Percentiles rank a stretch among this genome's conserved stretches.
These are phyloP conservation scores for Cryptocephalus primarius DNA, from an alignment of 2,888 invertebrate genomes.

Conservation along the genomic window DNA sequence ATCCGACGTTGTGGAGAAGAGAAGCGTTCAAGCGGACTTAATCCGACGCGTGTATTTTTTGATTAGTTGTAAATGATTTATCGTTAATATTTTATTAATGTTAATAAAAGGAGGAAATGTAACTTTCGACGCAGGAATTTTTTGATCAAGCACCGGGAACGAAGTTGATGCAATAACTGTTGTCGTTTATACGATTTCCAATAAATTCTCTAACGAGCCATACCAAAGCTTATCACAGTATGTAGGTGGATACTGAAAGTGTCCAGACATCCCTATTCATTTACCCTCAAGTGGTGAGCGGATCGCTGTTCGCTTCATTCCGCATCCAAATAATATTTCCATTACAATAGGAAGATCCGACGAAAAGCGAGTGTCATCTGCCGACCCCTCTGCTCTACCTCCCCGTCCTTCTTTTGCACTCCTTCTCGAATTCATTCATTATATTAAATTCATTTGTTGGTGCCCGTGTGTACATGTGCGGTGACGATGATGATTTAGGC, in stretches of 20 bases:
- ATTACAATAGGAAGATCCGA: conserved; percentile 17
- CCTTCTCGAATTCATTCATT: conserved; percentile 8
- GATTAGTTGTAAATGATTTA: no score
- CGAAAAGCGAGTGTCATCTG: conserved; percentile 16
- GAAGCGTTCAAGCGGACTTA: conserved; percentile 17
- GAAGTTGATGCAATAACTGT: not conserved
- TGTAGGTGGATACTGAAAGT: conserved; percentile 7
- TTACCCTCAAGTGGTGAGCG: conserved; percentile 12
- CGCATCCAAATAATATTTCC: conserved; percentile 14
- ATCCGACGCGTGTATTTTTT: conserved; percentile 26
- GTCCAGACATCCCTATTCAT: conserved; percentile 9
- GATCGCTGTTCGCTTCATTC: conserved; percentile 9
- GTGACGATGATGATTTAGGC: no score
- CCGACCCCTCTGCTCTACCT: conserved; percentile 9
- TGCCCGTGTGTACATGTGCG: conserved; percentile 1
- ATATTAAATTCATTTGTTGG: conserved; percentile 9
- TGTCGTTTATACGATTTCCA: not conserved
- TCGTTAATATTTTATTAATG: no score
- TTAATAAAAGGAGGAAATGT: no score
- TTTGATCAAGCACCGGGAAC: no score
- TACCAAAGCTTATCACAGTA: not conserved
- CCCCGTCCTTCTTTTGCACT: conserved; percentile 1
- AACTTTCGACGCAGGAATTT: no score
- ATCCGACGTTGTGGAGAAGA: conserved; percentile 16
- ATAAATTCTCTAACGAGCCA: conserved; percentile 4